Evolutionary conservation across 2,888 invertebrate genomes (phyloP), one percentile per base, ranked within the genome.

Genomic region (Zygothrica quintamaculata): DNA sequence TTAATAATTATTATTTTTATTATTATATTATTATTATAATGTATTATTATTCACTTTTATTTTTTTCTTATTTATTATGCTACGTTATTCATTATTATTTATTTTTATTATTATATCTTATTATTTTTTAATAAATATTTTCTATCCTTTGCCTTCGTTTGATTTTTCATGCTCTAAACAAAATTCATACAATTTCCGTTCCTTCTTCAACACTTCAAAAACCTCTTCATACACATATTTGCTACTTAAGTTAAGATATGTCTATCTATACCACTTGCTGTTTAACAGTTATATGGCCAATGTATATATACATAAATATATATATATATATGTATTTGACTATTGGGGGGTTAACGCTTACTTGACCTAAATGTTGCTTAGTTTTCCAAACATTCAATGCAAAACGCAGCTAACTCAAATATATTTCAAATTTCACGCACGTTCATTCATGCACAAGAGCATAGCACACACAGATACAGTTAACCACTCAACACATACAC

Each of bases 361-460:
- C 53, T 77, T 74, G 78, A 77, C 78, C 68, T 42, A 74, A 66
- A 52, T 52, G 34, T 11, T 12, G 16, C 18, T n/a, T n/a, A n/a
- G 36, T 22, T 22, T 22, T 22, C 18, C 18, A 53, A 43, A 50
- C 33, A 39, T 66, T 70, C 40, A 59, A 55, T 62, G 61, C 67
- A 44, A n/a, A 58, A 59, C 59, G 44, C 59, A 68, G 67, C 64
- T 56, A 69, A 59, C 57, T 55, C 47, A 61, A 60, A 51, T 55
- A 51, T 55, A 58, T 56, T 71, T 66, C 26, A 51, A 50, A 65
- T 65, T 65, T 51, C 51, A 68, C 68, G 73, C 72, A 72, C 73
- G 68, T 72, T 72, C 73, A 67, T 72, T 72, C 73, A 72, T 72
- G 68, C 72, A 56, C 62, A 55, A 53, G 34, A 36, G 25, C 39